Evolutionary conservation across 2,113 vertebrate genomes (phyloP).

Genomic region (Proteles cristata): DNA sequence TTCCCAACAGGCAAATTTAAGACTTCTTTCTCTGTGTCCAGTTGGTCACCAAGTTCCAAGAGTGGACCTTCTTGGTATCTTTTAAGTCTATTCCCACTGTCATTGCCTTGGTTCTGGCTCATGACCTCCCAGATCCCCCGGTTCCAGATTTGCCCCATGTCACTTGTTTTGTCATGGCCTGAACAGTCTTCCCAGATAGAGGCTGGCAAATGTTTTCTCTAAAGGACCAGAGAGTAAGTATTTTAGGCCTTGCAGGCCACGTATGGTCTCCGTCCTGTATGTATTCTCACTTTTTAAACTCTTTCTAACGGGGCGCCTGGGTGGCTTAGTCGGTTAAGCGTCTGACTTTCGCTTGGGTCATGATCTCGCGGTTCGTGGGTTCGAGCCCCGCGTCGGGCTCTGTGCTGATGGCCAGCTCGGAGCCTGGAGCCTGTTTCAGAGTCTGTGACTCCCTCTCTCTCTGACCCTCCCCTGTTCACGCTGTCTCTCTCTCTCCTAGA

Average conservation of each 20-base stretch:
- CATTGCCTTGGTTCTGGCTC: not conserved
- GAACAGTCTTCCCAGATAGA: not conserved
- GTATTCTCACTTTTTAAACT: not conserved
- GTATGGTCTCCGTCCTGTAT: not conserved
- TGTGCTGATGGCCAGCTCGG: no score
- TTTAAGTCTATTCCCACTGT: not conserved
- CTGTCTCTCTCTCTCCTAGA: no score
- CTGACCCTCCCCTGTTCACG: no score
- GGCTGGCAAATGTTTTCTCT: not conserved
- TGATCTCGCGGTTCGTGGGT: no score
- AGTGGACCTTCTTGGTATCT: not conserved
- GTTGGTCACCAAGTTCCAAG: not conserved
- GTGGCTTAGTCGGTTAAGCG: no score
- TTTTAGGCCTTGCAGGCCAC: not conserved
- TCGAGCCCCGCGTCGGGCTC: no score
- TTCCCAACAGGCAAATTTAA: not conserved
- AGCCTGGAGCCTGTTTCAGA: no score
- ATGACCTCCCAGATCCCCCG: not conserved
- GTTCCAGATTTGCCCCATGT: not conserved
- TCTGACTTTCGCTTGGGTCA: no score
- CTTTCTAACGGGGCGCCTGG: not conserved
- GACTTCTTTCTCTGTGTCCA: not conserved
- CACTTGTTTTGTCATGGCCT: not conserved
- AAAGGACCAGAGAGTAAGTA: not conserved
- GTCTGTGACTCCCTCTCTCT: no score